phyloP scores from a whole-genome alignment of 2,888 invertebrate species.

The Hemithea aestivaria region DNA sequence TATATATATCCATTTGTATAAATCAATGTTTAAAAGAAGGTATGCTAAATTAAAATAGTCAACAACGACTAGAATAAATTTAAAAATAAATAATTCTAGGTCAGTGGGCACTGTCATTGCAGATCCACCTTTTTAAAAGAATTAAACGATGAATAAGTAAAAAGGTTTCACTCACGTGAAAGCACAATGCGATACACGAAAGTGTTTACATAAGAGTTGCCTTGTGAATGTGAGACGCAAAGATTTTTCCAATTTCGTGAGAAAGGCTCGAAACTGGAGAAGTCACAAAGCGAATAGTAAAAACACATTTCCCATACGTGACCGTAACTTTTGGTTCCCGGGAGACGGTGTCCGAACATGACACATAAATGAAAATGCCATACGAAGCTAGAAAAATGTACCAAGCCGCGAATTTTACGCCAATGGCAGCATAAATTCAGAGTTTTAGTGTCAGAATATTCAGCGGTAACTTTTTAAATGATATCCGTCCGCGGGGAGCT shows the following conservation, averaged over 20 bases:
- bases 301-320: constrained; percentile 59
- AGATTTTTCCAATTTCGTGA: constrained; percentile 65
- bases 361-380: constrained; percentile 50
- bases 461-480: constrained; percentile 16
- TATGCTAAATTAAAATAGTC: too few species aligned
- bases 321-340: constrained; percentile 51
- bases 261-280: constrained; percentile 50
- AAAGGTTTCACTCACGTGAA: constrained; percentile 40
- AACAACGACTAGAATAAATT: too few species aligned
- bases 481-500: constrained; percentile 6
- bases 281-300: constrained; percentile 60
- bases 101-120: too few species aligned
- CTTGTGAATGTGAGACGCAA: constrained; percentile 46
- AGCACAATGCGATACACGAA: constrained; percentile 31
- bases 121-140: constrained; percentile 11
- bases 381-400: constrained; percentile 42
- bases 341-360: constrained; percentile 45
- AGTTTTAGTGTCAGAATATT: constrained; percentile 23
- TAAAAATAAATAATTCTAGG: too few species aligned
- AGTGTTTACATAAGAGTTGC: constrained; percentile 52
- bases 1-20: too few species aligned
- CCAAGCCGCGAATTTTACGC: constrained; percentile 34
- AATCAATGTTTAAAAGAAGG: too few species aligned
- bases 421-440: constrained; percentile 32
- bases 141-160: constrained; percentile 32